Evolutionary conservation across 2,797 vertebrate genomes (phyloP), one percentile per base, ranked within the genome.

Genomic region (Eremophila alpestris): DNA sequence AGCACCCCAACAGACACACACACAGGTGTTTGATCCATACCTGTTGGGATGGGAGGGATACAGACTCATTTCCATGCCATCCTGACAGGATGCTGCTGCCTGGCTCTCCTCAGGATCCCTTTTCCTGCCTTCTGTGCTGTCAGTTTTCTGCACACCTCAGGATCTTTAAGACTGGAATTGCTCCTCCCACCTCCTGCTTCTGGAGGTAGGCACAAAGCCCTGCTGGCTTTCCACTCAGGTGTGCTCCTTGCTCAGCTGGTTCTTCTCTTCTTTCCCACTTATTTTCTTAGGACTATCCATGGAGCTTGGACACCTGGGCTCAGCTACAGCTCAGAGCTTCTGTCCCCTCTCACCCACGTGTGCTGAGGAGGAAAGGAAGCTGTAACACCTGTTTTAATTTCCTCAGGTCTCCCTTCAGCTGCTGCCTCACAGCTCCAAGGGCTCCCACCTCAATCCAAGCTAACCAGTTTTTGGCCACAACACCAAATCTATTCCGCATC

Each of bases 11-110:
- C 48, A 38, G 55, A 11, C 30, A 10, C 9, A 27, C n/a, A 14
- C 1, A 0, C 4, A 1, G 0, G 0, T 4, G 29, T 2, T 49
- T 80, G 54, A 23, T 22, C 16, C 0, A 0, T 3, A 4, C 5
- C 10, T 78, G 22, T 32, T 3, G 17, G 29, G 32, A 13, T 6
- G 23, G 38, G 22, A 30, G 38, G 41, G 38, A 71, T 21, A 4
- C 13, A 52, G 51, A 15, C 38, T 4, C 4, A 20, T 59, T 59
- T 40, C 79, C 34, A 4, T 0, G 13, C 15, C 24, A 43, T 51
- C 56, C 7, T 1, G 3, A 34, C 16, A 41, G 26, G 45, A 15
- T 46, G 30, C 38, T 62, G n/a, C 55, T 63, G 0, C 19, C 24
- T 13, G 21, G 19, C 36, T 54, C 21, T 78, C 36, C 48, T 56